Evolutionary conservation across 2,797 vertebrate genomes (phyloP).

Genomic region (Argya squamiceps): DNA sequence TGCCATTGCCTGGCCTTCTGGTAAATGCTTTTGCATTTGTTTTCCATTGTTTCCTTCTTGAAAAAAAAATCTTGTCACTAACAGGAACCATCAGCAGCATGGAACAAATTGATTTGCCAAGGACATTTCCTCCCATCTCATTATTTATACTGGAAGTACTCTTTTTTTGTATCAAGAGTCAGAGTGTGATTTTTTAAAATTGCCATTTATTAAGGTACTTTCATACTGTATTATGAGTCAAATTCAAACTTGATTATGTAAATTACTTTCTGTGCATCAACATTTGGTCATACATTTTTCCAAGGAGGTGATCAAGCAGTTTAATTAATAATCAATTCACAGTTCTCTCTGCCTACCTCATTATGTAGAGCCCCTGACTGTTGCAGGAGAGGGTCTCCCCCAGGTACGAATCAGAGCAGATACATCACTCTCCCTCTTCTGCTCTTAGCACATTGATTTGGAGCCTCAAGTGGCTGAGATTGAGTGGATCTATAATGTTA

Average conservation of each 20-base stretch:
- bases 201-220: neutral
- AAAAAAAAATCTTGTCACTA: conserved; percentile 46
- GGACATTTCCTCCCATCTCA: conserved; percentile 60
- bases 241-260: neutral
- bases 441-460: neutral
- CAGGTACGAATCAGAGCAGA: neutral
- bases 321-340: neutral
- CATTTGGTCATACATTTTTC: neutral
- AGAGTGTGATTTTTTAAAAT: neutral
- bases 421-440: neutral
- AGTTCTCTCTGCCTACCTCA: neutral
- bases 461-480: neutral
- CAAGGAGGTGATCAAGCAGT: neutral
- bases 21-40: conserved; percentile 56
- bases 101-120: conserved; percentile 56
- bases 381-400: neutral
- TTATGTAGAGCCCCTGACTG: neutral
- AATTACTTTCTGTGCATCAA: neutral
- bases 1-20: conserved; percentile 12
- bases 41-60: conserved; percentile 59
- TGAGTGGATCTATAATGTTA: neutral
- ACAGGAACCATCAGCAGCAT: conserved; percentile 52
- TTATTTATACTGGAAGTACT: conserved; percentile 30
- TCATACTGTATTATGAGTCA: neutral
- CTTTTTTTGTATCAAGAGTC: neutral